phyloP scores from a whole-genome alignment of 2,797 vertebrate species.

The Stomatorhinus walkeri region DNA sequence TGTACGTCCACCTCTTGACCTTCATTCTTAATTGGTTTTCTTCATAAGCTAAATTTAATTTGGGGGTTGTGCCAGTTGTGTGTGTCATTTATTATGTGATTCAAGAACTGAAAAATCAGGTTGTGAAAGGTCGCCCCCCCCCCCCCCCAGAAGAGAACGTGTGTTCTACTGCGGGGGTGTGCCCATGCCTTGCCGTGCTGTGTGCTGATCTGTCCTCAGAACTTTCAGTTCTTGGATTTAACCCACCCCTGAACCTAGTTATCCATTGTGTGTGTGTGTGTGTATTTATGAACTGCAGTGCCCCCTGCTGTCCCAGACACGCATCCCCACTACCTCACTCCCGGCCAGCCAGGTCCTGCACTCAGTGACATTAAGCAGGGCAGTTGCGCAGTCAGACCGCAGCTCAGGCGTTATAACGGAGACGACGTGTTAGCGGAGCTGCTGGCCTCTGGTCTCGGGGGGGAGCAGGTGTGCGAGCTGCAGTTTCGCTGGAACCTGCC shows the following conservation, averaged over 20 bases:
- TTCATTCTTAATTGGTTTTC: conserved; percentile 14
- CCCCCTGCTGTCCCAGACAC: neutral
- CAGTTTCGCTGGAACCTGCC: neutral
- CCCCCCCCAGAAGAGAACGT: neutral
- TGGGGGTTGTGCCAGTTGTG: conserved; percentile 14
- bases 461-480: neutral
- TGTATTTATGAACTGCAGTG: neutral
- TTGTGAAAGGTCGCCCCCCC: neutral
- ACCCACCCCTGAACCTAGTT: neutral
- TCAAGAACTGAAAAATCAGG: conserved; percentile 25
- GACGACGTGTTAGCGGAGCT: neutral
- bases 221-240: conserved; percentile 14
- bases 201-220: neutral
- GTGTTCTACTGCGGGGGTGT: neutral
- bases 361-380: neutral
- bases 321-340: neutral
- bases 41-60: conserved; percentile 23
- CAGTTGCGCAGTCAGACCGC: neutral
- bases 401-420: neutral
- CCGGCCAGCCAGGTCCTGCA: neutral
- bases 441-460: neutral
- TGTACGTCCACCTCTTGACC: neutral
- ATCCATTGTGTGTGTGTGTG: neutral
- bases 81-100: conserved; percentile 10
- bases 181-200: neutral